Conservation (phyloP, 2,888 invertebrate species). For the Ennomos quercinarius region DNA sequence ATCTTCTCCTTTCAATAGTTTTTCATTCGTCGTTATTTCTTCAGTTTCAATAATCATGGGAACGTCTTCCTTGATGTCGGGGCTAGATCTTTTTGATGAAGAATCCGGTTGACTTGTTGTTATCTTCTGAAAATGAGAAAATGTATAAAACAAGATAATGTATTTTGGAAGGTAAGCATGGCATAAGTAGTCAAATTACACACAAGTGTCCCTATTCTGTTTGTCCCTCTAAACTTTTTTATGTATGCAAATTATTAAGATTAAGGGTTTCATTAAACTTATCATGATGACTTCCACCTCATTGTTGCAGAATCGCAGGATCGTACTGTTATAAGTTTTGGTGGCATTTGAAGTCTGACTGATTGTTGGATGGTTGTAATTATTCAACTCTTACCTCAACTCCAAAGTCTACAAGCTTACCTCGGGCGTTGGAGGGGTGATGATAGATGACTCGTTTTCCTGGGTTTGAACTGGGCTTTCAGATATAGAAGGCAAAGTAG, state of each 20-base stretch:
- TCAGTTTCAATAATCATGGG: conserved; percentile 63
- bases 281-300: no score
- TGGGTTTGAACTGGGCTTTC: conserved; percentile 77
- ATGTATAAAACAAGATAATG: background rate
- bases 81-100: conserved; percentile 68
- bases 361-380: no score
- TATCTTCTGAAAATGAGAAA: conserved; percentile 62
- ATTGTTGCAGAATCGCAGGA: no score
- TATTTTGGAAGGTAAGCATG: no score
- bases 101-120: conserved; percentile 76
- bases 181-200: no score
- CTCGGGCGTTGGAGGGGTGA: conserved; percentile 86
- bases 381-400: conserved; percentile 64
- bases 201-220: no score
- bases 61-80: conserved; percentile 67
- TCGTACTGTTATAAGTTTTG: no score
- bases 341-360: no score
- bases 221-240: no score
- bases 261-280: no score
- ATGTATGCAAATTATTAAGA: no score
- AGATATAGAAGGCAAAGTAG: conserved; percentile 81
- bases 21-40: conserved; percentile 65
- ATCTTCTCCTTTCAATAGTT: conserved; percentile 71
- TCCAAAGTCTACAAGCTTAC: conserved; percentile 79
- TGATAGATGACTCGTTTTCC: conserved; percentile 80